phyloP scores from a whole-genome alignment of 2,113 vertebrate species.

The Dipodomys ordii region DNA sequence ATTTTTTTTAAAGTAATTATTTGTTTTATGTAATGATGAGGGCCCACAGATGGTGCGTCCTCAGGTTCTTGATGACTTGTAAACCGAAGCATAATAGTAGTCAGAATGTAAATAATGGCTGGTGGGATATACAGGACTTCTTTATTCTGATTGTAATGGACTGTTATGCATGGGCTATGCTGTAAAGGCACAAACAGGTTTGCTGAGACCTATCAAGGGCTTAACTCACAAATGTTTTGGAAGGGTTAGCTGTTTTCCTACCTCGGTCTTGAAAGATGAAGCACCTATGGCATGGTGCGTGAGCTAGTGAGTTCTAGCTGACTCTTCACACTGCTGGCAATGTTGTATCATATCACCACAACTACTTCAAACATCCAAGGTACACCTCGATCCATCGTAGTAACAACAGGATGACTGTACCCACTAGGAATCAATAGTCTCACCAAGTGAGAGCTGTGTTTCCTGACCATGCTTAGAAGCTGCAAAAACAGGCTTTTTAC shows the following conservation, averaged over 20 bases:
- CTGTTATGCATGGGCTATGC: background rate
- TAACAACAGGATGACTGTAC: background rate
- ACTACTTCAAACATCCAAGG: background rate
- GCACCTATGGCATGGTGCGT: background rate
- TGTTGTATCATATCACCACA: background rate
- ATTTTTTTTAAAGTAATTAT: constrained; percentile 68
- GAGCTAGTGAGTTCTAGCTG: background rate
- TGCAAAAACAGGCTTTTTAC: background rate
- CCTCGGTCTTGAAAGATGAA: background rate
- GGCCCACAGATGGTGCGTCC: constrained; percentile 63
- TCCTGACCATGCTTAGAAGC: background rate
- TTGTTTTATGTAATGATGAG: constrained; percentile 67
- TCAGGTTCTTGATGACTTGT: background rate
- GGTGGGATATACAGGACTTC: background rate
- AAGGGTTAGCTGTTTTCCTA: background rate
- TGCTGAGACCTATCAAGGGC: background rate
- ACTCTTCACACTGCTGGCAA: background rate
- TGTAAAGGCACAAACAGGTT: background rate
- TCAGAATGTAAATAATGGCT: background rate
- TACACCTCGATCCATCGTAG: background rate
- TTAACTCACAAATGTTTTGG: background rate
- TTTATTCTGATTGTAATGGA: background rate
- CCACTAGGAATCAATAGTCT: background rate
- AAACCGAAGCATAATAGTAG: constrained; percentile 9
- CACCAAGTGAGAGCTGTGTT: background rate